These are phyloP conservation scores for Erebia epiphron DNA, from an alignment of 2,888 invertebrate species.

Conservation along the genomic window DNA sequence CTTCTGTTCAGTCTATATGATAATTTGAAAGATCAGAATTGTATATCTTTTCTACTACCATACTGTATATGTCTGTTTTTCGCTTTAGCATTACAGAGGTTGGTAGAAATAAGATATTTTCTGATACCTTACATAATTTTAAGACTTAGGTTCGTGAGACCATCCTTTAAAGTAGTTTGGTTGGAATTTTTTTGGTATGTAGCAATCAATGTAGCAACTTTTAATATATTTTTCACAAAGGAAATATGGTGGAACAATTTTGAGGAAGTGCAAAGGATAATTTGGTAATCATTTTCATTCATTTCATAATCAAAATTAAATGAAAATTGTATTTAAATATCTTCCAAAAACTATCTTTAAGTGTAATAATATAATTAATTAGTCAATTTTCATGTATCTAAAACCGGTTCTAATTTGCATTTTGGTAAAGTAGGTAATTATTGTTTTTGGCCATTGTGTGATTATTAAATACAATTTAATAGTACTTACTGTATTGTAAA, in stretches of 20 bases:
- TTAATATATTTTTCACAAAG: slow-evolving; percentile 90
- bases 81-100: slow-evolving; percentile 90
- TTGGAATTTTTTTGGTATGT: slow-evolving; percentile 86
- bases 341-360: no score
- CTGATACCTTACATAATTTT: slow-evolving; percentile 94
- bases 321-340: no score
- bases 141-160: slow-evolving; percentile 84
- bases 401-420: no score
- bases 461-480: not conserved
- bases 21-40: slow-evolving; percentile 74
- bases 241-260: slow-evolving; percentile 90
- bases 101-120: slow-evolving; percentile 98
- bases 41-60: slow-evolving; percentile 81
- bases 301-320: no score
- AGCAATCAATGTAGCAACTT: slow-evolving; percentile 86
- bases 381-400: no score
- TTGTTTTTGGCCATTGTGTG: not conserved
- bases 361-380: no score
- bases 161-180: slow-evolving; percentile 71
- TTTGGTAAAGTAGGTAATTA: no score
- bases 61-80: slow-evolving; percentile 84
- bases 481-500: not conserved
- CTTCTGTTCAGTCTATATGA: slow-evolving; percentile 82
- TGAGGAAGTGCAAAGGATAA: slow-evolving; percentile 89
- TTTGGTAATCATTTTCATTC: slow-evolving; percentile 85